phyloP scores from a whole-genome alignment of 35 echinoderm and acorn worm genomes.

The Heliocidaris tuberculata region DNA sequence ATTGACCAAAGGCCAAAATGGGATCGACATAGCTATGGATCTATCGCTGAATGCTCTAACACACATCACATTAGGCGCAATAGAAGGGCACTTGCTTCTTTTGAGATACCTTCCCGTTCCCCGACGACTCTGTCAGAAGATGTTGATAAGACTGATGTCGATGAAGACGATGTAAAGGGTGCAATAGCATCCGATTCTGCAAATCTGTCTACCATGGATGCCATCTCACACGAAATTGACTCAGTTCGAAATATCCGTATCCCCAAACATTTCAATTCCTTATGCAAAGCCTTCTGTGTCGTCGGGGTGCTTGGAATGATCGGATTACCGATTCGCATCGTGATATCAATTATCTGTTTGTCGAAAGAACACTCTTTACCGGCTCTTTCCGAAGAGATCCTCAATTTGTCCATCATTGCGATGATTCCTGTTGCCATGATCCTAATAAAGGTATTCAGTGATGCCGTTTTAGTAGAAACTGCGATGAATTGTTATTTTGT shows the following conservation, averaged over 20 bases:
- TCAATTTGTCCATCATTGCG: background rate
- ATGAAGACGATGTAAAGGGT: background rate
- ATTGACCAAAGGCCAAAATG: background rate
- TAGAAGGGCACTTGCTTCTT: background rate
- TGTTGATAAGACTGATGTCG: background rate
- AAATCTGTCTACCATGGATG: background rate
- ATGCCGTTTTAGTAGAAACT: background rate
- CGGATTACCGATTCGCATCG: background rate
- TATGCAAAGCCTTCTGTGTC: conserved; percentile 10
- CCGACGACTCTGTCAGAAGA: background rate
- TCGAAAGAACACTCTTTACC: background rate
- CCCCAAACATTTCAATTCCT: background rate
- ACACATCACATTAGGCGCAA: background rate
- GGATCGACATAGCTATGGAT: background rate
- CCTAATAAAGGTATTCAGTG: background rate
- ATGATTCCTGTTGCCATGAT: background rate
- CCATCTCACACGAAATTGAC: background rate
- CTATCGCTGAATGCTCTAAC: background rate
- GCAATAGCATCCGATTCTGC: background rate
- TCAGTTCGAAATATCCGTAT: background rate
- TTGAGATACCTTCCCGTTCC: background rate
- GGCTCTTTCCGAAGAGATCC: background rate
- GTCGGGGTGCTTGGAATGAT: background rate
- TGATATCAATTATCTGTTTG: background rate
- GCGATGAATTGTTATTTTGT: background rate